Evolutionary conservation across 2,888 invertebrate species (phyloP).

Genomic region (Macroteleia sp.): DNA sequence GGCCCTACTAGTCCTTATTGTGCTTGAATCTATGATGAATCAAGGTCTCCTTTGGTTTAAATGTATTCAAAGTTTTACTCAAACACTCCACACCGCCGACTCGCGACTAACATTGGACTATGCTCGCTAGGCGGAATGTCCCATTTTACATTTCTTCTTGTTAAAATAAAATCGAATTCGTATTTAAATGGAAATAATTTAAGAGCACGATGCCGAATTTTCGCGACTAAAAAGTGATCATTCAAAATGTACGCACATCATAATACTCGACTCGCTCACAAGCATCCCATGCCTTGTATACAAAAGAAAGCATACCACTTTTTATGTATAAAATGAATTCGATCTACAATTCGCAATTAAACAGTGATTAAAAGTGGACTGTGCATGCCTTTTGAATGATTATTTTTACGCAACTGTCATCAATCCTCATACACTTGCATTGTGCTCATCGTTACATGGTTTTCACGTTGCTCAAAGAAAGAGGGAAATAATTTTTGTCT

Average conservation of each 20-base stretch:
- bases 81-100: constrained; percentile 66
- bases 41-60: constrained; percentile 65
- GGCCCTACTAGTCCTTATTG: constrained; percentile 83
- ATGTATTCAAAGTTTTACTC: constrained; percentile 61
- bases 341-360: constrained; percentile 15
- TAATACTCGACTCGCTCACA: constrained; percentile 6
- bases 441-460: constrained; percentile 21
- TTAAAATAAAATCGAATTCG: constrained; percentile 33
- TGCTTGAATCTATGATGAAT: constrained; percentile 77
- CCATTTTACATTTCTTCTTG: constrained; percentile 19
- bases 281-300: constrained; percentile 1
- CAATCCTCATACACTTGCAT: constrained; percentile 11
- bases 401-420: constrained; percentile 4
- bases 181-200: constrained; percentile 32
- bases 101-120: constrained; percentile 70
- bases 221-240: constrained; percentile 6
- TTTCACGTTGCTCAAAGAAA: constrained; percentile 59
- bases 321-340: constrained; percentile 10
- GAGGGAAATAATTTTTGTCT: constrained; percentile 31
- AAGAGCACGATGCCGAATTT: constrained; percentile 27
- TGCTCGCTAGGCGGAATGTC: constrained; percentile 66
- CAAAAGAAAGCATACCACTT: constrained; percentile 12
- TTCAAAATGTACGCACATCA: constrained; percentile 23
- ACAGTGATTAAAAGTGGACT: constrained; percentile 1
- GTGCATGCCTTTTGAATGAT: constrained; percentile 19